Base-by-base conservation (phyloP, 2,797 vertebrate species). In the Sebastes goodei region DNA sequence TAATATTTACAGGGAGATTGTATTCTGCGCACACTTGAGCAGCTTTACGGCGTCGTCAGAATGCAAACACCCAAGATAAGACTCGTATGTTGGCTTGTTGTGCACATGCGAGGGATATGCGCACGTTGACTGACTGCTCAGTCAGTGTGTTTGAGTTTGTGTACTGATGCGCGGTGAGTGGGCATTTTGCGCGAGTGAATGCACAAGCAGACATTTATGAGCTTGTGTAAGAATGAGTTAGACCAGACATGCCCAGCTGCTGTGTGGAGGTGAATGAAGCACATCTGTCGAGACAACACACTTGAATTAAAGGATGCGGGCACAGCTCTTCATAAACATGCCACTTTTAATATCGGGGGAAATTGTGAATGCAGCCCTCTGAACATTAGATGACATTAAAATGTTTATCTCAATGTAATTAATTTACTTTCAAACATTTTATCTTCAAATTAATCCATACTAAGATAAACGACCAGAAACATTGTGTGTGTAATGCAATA, bases 1-100 rank as follows among this genome's bases (percentile, higher is more conserved):
- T 91, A 64, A 85, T 90, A 87, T 91, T 89, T 91, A 93, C 81
- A 72, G 25, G 66, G 70, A 77, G 68, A 62, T 23, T 60, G 82
- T 74, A 72, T 78, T 79, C 25, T 20, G 74, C 77, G 27, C 67
- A 66, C 71, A 69, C 77, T 79, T 7, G 4, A 77, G 75, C 29
- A 49, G 75, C 63, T 90, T 88, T 82, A 85, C 15, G 7, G 57
- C 29, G 3, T 0, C 7, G 7, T 23, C 57, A 57, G 68, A 74
- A 80, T 14, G 53, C 46, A 63, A 46, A 86, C 52, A 81, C 59
- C 9, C 21, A 6, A 57, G 33, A 75, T 90, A 46, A 42, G 55
- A 82, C 62, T 25, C 1, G 59, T 27, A 1, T n/a, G 71, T 27
- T 7, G 25, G 60, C 49, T 25, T 3, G 17, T 49, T 15, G 32